Conservation (phyloP, 2,888 invertebrate genomes). For the Prenolepis imparis region DNA sequence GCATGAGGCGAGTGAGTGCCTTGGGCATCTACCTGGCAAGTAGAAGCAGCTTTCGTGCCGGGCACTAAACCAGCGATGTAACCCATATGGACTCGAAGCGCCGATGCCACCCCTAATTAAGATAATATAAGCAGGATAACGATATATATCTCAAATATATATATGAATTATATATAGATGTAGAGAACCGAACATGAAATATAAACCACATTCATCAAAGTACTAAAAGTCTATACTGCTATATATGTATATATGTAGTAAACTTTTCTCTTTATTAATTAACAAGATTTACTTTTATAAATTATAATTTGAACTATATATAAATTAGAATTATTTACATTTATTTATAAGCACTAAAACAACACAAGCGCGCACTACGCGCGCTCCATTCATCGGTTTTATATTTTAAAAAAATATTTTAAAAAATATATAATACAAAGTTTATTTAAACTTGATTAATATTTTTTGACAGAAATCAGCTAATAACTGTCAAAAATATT, state of each 20-base stretch:
- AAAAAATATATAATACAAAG: no score
- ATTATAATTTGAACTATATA: neutral
- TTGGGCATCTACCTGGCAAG: constrained; percentile 83
- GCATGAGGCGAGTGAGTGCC: constrained; percentile 80
- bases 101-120: constrained; percentile 89
- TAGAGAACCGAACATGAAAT: constrained; percentile 10
- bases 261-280: neutral
- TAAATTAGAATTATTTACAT: constrained; percentile 20
- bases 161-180: constrained; percentile 21
- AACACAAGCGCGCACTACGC: no score
- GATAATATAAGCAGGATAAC: constrained; percentile 15
- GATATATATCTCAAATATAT: constrained; percentile 32
- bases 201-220: constrained; percentile 8
- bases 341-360: neutral
- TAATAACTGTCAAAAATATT: no score
- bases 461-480: no score
- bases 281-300: neutral
- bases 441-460: no score
- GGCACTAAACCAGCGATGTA: constrained; percentile 91
- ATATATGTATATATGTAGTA: constrained; percentile 19
- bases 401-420: no score
- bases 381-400: no score
- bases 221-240: neutral
- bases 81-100: constrained; percentile 91
- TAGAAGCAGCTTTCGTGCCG: constrained; percentile 87